Base-by-base conservation (phyloP, 2,797 vertebrate genomes). In the Brachymystax lenok region DNA sequence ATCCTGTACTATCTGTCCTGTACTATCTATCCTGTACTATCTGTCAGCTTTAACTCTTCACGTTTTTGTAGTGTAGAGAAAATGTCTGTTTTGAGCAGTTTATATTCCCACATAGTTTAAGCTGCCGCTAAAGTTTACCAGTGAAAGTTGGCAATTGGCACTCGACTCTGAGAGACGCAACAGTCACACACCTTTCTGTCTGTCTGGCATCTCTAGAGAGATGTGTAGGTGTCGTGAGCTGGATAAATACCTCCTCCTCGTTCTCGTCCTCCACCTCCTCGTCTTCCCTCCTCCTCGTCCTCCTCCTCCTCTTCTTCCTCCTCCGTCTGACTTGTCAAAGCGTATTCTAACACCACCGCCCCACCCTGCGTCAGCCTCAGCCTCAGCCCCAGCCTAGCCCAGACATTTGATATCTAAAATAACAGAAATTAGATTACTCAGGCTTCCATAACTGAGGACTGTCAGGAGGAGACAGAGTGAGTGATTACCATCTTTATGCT, bases 391-490 rank as follows among this genome's bases (percentile, higher is more conserved):
- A 56, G n/a, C 5, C 54, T 79, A 82, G 82, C 77, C 79, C 78
- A 74, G 90, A 91, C 92, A 95, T 94, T 90, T 94, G 93, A 95
- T 93, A 93, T 90, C 90, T 90, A 93, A 93, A 94, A 94, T 94
- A 94, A 94, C 92, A 89, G 90, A 90, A 94, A 93, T 93, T 85
- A 94, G 93, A 94, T 94, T 93, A 92, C 89, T 91, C 89, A 92
- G 88, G 88, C 90, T 88, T 33, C 91, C 93, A 92, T 93, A 93
- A 94, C 93, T 92, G 91, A 93, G 88, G 91, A 89, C 90, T 94
- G 94, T 94, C 94, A 94, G 86, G 78, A 90, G 89, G 88, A 94
- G 93, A 94, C 86, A 74, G 90, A 90, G 90, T 94, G 94, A 94
- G 88, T 92, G 93, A 95, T 95, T 92, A 90, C 89, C 89, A 88